Percentiles rank a stretch among this genome's conserved stretches.
Evolutionary conservation across 2,888 invertebrate species (phyloP).

Genomic region (Endotricha flammealis): DNA sequence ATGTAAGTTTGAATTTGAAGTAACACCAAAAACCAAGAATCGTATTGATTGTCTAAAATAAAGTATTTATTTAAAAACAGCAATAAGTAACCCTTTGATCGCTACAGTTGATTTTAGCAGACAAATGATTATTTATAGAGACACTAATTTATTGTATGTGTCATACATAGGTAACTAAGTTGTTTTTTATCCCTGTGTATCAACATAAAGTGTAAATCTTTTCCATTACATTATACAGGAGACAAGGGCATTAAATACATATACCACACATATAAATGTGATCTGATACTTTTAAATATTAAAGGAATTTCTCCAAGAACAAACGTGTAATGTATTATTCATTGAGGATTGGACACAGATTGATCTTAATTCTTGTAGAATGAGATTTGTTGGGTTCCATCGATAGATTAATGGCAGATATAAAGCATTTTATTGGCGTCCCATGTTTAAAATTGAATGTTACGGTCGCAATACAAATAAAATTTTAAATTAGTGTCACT

Average conservation of each 20-base stretch:
- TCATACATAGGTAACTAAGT: too few relatives aligned
- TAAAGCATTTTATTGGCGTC: constrained; percentile 37
- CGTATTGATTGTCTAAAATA: too few relatives aligned
- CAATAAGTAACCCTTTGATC: too few relatives aligned
- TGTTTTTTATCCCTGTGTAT: too few relatives aligned
- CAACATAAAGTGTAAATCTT: not conserved
- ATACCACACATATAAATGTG: constrained; percentile 9
- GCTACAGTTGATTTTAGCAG: too few relatives aligned
- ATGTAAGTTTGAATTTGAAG: too few relatives aligned
- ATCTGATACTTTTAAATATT: constrained; percentile 32
- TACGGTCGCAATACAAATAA: constrained; percentile 39
- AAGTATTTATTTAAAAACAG: too few relatives aligned
- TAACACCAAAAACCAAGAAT: too few relatives aligned
- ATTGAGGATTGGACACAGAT: constrained; percentile 42
- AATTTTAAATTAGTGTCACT: too few relatives aligned
- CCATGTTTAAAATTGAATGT: constrained; percentile 53
- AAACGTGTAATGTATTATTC: constrained; percentile 47
- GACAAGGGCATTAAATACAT: not conserved
- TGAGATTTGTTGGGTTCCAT: constrained; percentile 60
- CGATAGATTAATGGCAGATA: constrained; percentile 47
- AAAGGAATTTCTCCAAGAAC: constrained; percentile 31
- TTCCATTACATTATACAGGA: not conserved
- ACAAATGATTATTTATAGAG: too few relatives aligned
- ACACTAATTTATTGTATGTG: too few relatives aligned
- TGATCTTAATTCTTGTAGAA: constrained; percentile 49